Evolutionary conservation across 2,113 vertebrate species (phyloP), one percentile per base, ranked within the genome.

Genomic region (Vidua macroura): DNA sequence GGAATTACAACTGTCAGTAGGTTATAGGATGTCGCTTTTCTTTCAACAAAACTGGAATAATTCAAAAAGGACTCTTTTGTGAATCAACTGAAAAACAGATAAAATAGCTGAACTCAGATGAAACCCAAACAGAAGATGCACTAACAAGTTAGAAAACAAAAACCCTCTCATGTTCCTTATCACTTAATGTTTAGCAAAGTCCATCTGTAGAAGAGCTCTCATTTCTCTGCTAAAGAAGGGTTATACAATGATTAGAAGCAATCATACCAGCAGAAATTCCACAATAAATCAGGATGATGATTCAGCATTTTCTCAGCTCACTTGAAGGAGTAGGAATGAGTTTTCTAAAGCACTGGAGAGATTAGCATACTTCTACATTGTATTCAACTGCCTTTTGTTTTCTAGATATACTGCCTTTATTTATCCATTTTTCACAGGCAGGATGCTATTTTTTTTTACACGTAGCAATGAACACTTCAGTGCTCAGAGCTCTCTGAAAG

Each of bases 121-220:
- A 83, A 93, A 84, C 53, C 25, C 31, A 75, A 96, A 80, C 18
- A 90, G 85, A 93, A 86, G 31, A 76, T 63, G n/a, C 25, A 49
- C 74, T 93, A 83, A 88, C 30, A 91, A 85, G 62, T 85, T 64
- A 78, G 44, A 30, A 27, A 41, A 91, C n/a, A 52, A 28, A 20
- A 37, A 2, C 6, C 25, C 56, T 95, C 78, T 95, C 55, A 86
- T 95, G 59, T 83, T 83, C 44, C 12, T 90, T 83, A 80, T 84
- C 91, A 87, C 55, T 93, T 96, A 81, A 93, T 96, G 92, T 94
- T 73, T 48, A 69, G n/a, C 24, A 62, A 81, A 91, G 95, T 85
- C 80, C 78, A 95, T 87, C 84, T 88, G 78, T 73, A 86, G 28
- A 80, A 69, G 79, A 90, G 83, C 59, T 86, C 83, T 90, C 35